Evolutionary conservation across 2,113 vertebrate species (phyloP).

Genomic region (Gila orcuttii): DNA sequence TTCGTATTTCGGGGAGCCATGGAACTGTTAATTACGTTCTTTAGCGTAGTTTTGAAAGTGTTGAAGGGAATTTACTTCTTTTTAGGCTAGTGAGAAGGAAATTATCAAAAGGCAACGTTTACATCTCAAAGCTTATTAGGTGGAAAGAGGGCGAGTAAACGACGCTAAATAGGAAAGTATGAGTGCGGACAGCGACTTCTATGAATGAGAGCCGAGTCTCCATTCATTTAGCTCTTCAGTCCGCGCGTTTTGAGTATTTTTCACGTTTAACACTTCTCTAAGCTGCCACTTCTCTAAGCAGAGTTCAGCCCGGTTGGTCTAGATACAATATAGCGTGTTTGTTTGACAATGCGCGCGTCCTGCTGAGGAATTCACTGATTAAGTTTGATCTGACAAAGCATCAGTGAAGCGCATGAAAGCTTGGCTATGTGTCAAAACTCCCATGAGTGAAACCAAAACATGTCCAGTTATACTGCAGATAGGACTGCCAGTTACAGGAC

Average conservation of each 20-base stretch:
- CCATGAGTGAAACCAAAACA: conserved; percentile 72
- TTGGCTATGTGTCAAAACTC: conserved; percentile 78
- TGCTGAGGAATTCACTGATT: conserved; percentile 79
- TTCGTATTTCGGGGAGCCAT: neutral
- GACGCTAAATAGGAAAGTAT: neutral
- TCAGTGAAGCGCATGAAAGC: conserved; percentile 79
- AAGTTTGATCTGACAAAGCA: conserved; percentile 81
- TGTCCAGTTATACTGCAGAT: conserved; percentile 32
- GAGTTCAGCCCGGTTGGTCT: conserved; percentile 23
- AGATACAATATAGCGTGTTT: conserved; percentile 49
- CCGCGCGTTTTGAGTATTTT: conserved; percentile 64
- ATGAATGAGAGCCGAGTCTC: conserved; percentile 54
- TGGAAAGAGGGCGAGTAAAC: neutral
- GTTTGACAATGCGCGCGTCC: conserved; percentile 79
- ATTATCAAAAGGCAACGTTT: neutral
- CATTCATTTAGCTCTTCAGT: conserved; percentile 61
- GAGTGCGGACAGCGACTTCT: conserved; percentile 42
- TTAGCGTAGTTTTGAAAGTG: neutral
- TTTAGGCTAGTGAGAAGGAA: neutral
- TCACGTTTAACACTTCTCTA: conserved; percentile 41
- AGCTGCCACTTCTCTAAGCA: neutral
- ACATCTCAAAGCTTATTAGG: neutral
- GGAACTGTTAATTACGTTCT: neutral
- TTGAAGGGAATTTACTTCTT: neutral
- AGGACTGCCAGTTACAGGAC: neutral